Evolutionary conservation across 2,888 invertebrate genomes (phyloP).

Genomic region (Harmothoe impar): DNA sequence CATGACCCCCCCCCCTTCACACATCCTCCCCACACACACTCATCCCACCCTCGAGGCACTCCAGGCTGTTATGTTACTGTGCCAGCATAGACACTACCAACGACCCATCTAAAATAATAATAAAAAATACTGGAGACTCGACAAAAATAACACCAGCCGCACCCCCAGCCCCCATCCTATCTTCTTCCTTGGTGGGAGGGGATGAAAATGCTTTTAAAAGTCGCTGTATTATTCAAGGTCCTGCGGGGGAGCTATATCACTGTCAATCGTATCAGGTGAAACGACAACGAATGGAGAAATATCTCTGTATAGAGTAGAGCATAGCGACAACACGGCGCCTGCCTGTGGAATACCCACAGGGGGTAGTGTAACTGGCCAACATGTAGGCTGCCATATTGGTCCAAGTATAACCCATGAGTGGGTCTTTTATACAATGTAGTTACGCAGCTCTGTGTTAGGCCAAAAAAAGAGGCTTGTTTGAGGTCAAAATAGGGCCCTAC

Average conservation of each 20-base stretch:
- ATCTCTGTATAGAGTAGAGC: neutral
- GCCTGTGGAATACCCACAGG: no score
- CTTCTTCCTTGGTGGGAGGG: neutral
- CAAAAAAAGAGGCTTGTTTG: no score
- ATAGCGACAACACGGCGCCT: neutral
- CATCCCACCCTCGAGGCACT: neutral
- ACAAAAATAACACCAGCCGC: neutral
- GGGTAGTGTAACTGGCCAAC: no score
- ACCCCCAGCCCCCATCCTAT: neutral
- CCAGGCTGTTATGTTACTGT: neutral
- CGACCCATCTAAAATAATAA: neutral
- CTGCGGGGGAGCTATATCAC: neutral
- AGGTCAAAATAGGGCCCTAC: no score
- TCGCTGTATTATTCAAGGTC: constrained; percentile 40
- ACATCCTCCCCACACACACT: neutral
- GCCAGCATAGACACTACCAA: neutral
- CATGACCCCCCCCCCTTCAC: neutral
- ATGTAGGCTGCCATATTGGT: no score
- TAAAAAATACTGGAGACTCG: neutral
- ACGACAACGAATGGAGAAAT: constrained; percentile 19
- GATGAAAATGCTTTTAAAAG: constrained; percentile 48
- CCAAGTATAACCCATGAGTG: no score
- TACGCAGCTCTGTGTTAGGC: no score
- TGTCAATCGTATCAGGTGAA: neutral
- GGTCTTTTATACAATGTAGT: no score